Evolutionary conservation across 2,888 invertebrate genomes (phyloP).

Genomic region (Macaria liturata): DNA sequence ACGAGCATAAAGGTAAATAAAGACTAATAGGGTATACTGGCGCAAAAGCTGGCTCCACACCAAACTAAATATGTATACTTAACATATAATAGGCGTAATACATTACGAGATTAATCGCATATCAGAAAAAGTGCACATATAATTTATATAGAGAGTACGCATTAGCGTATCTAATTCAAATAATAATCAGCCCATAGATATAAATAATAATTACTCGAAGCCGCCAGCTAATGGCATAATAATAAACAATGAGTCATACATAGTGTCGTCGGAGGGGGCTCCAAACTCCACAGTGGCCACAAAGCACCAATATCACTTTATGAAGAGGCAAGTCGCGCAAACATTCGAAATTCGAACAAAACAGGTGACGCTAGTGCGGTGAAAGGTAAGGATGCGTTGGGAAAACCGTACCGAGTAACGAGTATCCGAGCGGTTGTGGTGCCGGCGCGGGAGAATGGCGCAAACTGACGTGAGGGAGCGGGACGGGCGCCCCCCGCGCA

Average conservation of each 20-base stretch:
- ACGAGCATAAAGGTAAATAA: no score
- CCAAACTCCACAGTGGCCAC: constrained; percentile 68
- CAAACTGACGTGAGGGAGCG: constrained; percentile 69
- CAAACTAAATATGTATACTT: no score
- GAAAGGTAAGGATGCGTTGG: constrained; percentile 77
- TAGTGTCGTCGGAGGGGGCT: constrained; percentile 50
- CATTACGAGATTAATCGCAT: no score
- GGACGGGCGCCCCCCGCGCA: constrained; percentile 46
- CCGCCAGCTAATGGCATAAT: constrained; percentile 52
- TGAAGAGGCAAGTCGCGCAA: constrained; percentile 62
- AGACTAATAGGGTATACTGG: no score
- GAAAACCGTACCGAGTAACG: constrained; percentile 70
- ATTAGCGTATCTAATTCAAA: constrained; percentile 34
- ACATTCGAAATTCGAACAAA: constrained; percentile 60
- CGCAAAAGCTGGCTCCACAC: no score
- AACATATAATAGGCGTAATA: no score
- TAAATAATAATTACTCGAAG: constrained; percentile 46
- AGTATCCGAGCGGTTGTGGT: constrained; percentile 70
- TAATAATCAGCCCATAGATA: constrained; percentile 36
- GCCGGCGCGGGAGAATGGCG: constrained; percentile 78
- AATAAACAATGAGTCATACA: constrained; percentile 67
- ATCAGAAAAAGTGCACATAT: no score
- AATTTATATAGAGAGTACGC: constrained; percentile 4
- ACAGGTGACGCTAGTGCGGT: constrained; percentile 71
- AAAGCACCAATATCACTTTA: constrained; percentile 79